Percentiles rank a stretch among this genome's conserved stretches.
These are phyloP conservation scores for Rhodophaea formosa DNA, from an alignment of 2,888 invertebrate genomes.

Conservation along the genomic window DNA sequence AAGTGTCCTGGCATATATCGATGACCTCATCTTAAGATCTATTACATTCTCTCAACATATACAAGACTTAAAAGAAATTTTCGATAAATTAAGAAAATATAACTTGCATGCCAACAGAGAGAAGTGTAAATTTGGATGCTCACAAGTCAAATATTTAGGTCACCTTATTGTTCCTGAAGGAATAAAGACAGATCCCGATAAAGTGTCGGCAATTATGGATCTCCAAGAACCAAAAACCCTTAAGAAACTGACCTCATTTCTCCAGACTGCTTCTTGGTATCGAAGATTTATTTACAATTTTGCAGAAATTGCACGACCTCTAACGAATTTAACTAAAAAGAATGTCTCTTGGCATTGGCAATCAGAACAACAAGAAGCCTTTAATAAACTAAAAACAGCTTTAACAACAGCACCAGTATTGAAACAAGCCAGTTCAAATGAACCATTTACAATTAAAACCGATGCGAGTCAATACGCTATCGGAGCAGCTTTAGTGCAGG, in stretches of 20 bases:
- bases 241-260: no score
- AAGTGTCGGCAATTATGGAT: constrained; percentile 24
- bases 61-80: constrained; percentile 33
- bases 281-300: no score
- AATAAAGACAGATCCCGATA: no score
- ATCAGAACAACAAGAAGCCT: constrained; percentile 29
- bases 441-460: constrained; percentile 31
- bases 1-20: constrained; percentile 34
- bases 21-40: constrained; percentile 41
- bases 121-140: constrained; percentile 31
- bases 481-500: no score
- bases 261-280: constrained; percentile 30
- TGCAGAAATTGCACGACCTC: constrained; percentile 29
- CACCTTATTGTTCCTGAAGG: constrained; percentile 35
- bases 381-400: constrained; percentile 26
- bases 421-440: constrained; percentile 23
- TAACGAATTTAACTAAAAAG: constrained; percentile 35
- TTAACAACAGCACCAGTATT: constrained; percentile 30
- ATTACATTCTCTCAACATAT: constrained; percentile 33
- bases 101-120: constrained; percentile 29
- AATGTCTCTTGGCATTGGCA: constrained; percentile 32
- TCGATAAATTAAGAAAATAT: constrained; percentile 30
- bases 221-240: constrained; percentile 28
- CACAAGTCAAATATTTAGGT: constrained; percentile 32
- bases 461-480: no score